Percentiles rank a stretch among this genome's conserved stretches.
Evolutionary conservation across 2,113 vertebrate species (phyloP).

Genomic region (Hipposideros armiger): DNA sequence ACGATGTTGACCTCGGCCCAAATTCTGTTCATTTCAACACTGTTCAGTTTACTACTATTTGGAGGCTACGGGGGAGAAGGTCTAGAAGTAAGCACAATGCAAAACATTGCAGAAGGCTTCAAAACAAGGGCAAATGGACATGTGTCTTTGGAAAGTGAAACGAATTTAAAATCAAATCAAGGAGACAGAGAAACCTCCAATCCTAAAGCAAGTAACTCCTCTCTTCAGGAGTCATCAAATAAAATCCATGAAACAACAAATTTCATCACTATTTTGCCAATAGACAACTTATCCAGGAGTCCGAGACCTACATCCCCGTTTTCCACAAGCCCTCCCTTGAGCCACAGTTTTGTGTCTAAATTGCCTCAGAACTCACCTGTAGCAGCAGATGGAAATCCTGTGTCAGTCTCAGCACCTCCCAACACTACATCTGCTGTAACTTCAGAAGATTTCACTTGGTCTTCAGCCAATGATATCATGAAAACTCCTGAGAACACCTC

Average conservation of each 20-base stretch:
- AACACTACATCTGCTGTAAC: background rate
- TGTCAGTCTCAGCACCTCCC: background rate
- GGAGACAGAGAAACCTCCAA: background rate
- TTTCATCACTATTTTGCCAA: background rate
- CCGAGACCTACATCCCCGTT: background rate
- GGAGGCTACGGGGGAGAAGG: background rate
- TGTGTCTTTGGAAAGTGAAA: background rate
- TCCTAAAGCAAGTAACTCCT: background rate
- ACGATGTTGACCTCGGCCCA: slow-evolving; percentile 73
- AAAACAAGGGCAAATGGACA: background rate
- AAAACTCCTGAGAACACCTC: background rate
- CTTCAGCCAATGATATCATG: background rate
- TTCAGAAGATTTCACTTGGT: background rate
- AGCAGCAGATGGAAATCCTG: background rate
- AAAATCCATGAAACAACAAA: background rate
- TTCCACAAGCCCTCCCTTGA: background rate
- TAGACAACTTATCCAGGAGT: background rate
- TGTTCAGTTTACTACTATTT: slow-evolving; percentile 66
- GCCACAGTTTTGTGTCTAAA: slow-evolving; percentile 31
- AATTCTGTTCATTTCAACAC: slow-evolving; percentile 72
- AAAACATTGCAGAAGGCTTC: background rate
- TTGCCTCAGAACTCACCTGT: slow-evolving; percentile 59
- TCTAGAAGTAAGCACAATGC: background rate
- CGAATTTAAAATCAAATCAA: background rate
- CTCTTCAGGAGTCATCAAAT: background rate